Percentiles rank a stretch among this genome's conserved stretches.
Conservation (phyloP, 92 coral and sea anemone genomes). For the Porites evermanni region DNA sequence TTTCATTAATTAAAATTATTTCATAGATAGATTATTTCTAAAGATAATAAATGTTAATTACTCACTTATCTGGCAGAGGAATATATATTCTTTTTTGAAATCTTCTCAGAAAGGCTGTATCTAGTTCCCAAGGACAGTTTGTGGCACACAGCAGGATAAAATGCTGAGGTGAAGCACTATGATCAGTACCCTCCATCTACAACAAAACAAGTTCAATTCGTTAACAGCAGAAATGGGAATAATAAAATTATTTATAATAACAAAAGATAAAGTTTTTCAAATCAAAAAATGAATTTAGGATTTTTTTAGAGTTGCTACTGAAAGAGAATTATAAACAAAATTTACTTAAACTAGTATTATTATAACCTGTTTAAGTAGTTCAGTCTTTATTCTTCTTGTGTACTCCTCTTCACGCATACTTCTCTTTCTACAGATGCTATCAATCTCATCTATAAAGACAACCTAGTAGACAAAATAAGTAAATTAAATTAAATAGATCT, state of each 20-base stretch:
- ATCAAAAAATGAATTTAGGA: too few relatives aligned
- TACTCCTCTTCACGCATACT: conserved; percentile 91
- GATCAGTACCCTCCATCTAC: conserved; percentile 97
- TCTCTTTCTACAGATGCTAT: conserved; percentile 94
- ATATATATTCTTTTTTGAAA: conserved; percentile 97
- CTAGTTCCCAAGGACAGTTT: conserved; percentile 99
- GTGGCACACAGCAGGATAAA: conserved; percentile 96
- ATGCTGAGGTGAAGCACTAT: conserved; percentile 56
- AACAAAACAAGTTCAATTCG: not conserved
- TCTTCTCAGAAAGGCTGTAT: conserved; percentile 93
- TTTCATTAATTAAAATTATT: too few relatives aligned
- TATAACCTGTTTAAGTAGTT: conserved; percentile 89
- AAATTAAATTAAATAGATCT: not conserved
- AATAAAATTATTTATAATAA: too few relatives aligned
- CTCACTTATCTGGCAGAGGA: conserved; percentile 94
- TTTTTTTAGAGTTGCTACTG: not conserved
- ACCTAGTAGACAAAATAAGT: conserved; percentile 57
- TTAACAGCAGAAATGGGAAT: not conserved
- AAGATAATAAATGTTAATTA: not conserved
- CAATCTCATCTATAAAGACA: conserved; percentile 96
- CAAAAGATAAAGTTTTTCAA: too few relatives aligned
- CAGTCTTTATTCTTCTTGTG: conserved; percentile 95
- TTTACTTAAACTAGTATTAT: not conserved
- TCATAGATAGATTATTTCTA: too few relatives aligned
- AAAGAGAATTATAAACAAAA: not conserved